Base-by-base conservation (phyloP, 2,113 vertebrate genomes). In the Sialia sialis region DNA sequence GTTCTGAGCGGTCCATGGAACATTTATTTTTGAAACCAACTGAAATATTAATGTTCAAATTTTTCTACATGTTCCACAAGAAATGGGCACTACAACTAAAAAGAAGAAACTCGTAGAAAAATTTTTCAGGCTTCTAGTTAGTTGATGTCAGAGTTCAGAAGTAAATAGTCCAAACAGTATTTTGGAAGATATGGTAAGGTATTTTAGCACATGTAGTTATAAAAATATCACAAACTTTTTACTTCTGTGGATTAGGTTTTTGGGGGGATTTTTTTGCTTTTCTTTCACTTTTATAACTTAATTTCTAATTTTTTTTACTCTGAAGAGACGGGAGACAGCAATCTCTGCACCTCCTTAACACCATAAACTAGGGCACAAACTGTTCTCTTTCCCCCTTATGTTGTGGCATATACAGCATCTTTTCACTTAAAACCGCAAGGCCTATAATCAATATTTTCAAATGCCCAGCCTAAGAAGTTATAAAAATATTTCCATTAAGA, bases 401-500 rank as follows among this genome's bases (percentile, higher is more conserved):
- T 51, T 84, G 52, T 41, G 59, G 48, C 6, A 91, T 32, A 75
- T n/a, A 84, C 91, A 79, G 58, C 13, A 93, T 54, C 23, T 95
- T 95, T 82, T 87, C 66, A 85, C 66, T 84, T 79, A 54, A 63
- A 95, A 83, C 54, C 34, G 23, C 49, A 43, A 2, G 39, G 62
- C 13, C 55, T 58, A 46, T 26, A 90, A 92, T 94, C 92, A 93
- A 95, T 94, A 83, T 25, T 80, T 95, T 70, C 51, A 93, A 96
- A 93, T 73, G 48, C 75, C 70, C 13, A 83, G 38, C 17, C 54
- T 46, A 90, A 58, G 62, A 95, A 92, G 34, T 67, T 94, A 90
- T 88, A 96, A 92, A 93, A 94, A 93, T 7, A 95, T 67, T 73
- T 70, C 81, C 89, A 92, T 95, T 95, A 95, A 77, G 67, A 83